Evolutionary conservation across 1,140 invertebrate species (phyloP).

Genomic region (Drosophila sp.): DNA sequence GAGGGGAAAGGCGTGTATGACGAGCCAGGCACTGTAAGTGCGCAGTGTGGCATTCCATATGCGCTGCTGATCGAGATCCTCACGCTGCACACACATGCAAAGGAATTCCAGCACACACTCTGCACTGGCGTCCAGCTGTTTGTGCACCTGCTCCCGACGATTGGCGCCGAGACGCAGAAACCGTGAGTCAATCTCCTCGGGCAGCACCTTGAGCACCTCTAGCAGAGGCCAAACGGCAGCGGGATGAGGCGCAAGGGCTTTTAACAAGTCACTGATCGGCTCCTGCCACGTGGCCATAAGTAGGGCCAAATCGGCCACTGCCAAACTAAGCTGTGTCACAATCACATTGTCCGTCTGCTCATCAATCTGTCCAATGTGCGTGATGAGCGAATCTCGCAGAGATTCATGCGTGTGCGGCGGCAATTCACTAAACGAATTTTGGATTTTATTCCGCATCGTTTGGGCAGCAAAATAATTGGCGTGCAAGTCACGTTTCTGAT

Average conservation of each 20-base stretch:
- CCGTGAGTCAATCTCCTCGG: conserved; percentile 96
- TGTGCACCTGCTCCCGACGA: conserved; percentile 92
- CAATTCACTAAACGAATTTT: conserved; percentile 96
- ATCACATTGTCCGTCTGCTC: conserved; percentile 93
- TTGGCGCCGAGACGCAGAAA: conserved; percentile 95
- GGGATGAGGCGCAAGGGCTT: conserved; percentile 87
- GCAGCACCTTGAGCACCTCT: conserved; percentile 96
- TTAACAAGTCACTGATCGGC: conserved; percentile 93
- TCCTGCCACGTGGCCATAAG: conserved; percentile 97
- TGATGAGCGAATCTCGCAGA: conserved; percentile 95
- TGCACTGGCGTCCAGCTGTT: conserved; percentile 90
- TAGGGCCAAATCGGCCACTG: conserved; percentile 96
- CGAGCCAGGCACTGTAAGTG: conserved; percentile 93
- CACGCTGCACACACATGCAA: conserved; percentile 88
- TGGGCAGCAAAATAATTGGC: conserved; percentile 99
- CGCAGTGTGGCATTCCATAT: conserved; percentile 88
- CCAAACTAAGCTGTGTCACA: conserved; percentile 96
- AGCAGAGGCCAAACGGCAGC: conserved; percentile 91
- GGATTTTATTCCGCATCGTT: conserved; percentile 98
- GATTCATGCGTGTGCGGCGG: conserved; percentile 93
- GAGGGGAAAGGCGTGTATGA: conserved; percentile 89
- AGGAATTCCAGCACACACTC: conserved; percentile 90
- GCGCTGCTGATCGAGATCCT: conserved; percentile 85
- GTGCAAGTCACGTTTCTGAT: conserved; percentile 93
- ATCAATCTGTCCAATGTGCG: conserved; percentile 94